A percentile compares a stretch with the other conserved stretches of the same genome.
These are phyloP conservation scores for Psittacula cyanocephala DNA, from an alignment of 2,113 vertebrate genomes.

Conservation along the genomic window DNA sequence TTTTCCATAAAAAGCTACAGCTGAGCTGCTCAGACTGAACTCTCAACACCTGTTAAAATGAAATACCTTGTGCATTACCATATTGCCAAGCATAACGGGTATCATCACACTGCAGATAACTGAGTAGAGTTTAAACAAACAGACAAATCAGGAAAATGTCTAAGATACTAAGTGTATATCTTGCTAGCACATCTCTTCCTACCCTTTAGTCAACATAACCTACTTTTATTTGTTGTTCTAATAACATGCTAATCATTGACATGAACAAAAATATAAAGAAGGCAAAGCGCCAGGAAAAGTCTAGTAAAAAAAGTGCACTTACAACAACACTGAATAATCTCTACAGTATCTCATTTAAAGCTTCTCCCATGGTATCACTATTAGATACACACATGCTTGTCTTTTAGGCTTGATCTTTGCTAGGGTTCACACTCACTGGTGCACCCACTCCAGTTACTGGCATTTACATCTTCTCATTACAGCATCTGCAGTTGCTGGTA, in stretches of 20 bases:
- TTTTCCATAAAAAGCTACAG: background rate
- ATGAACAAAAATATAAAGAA: background rate
- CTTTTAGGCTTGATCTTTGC: background rate
- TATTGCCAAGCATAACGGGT: background rate
- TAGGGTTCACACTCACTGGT: background rate
- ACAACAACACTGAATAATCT: background rate
- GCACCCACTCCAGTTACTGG: background rate
- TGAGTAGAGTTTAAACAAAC: accelerated
- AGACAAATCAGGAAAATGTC: background rate
- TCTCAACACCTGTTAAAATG: background rate
- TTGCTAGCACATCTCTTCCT: background rate
- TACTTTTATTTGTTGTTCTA: background rate
- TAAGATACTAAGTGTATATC: background rate
- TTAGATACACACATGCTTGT: background rate
- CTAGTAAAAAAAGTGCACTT: background rate
- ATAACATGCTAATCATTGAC: background rate
- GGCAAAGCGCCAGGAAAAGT: background rate
- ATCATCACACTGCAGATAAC: background rate
- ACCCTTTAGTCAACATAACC: background rate
- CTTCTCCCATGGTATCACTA: background rate
- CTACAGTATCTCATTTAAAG: background rate
- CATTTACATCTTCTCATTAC: background rate
- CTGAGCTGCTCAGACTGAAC: background rate
- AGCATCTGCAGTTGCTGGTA: background rate
- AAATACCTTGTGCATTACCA: background rate